These are phyloP conservation scores for Doris montereyensis DNA, from an alignment of 2,888 invertebrate genomes.

Conservation along the genomic window DNA sequence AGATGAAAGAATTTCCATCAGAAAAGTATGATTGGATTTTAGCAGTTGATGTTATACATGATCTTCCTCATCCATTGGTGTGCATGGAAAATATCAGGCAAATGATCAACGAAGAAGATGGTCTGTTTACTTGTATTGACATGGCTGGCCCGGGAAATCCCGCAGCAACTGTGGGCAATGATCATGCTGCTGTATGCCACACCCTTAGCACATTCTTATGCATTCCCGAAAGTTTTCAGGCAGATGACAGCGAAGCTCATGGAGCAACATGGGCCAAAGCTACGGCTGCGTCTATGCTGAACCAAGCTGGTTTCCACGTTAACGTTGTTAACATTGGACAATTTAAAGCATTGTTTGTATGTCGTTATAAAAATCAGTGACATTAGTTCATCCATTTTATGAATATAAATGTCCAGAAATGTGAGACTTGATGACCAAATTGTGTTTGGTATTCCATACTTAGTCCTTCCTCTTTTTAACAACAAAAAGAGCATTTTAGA, in stretches of 20 bases:
- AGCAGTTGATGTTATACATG: slow-evolving; percentile 43
- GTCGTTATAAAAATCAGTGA: too few relatives aligned
- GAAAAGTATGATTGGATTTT: slow-evolving; percentile 42
- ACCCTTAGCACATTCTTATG: slow-evolving; percentile 44
- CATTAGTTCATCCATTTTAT: too few relatives aligned
- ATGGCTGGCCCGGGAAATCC: slow-evolving; percentile 25
- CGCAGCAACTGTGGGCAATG: too few relatives aligned
- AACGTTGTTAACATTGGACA: background rate
- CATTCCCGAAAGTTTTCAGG: slow-evolving; percentile 46
- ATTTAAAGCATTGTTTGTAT: slow-evolving; percentile 1
- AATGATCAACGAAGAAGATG: slow-evolving; percentile 6
- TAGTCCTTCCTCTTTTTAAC: too few relatives aligned
- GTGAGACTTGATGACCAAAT: too few relatives aligned
- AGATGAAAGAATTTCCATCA: slow-evolving; percentile 5
- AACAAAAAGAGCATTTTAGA: too few relatives aligned
- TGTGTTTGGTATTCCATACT: too few relatives aligned
- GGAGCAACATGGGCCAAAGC: slow-evolving; percentile 41
- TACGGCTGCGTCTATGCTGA: slow-evolving; percentile 18
- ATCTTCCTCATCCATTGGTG: slow-evolving; percentile 40
- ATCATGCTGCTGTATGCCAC: too few relatives aligned
- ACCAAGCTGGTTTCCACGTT: slow-evolving; percentile 39
- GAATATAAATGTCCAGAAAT: too few relatives aligned
- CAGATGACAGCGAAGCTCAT: slow-evolving; percentile 32
- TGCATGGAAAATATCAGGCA: slow-evolving; percentile 35
- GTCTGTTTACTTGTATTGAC: slow-evolving; percentile 25